phyloP scores from a whole-genome alignment of 2,113 vertebrate genomes.

The Phalacrocorax carbo region DNA sequence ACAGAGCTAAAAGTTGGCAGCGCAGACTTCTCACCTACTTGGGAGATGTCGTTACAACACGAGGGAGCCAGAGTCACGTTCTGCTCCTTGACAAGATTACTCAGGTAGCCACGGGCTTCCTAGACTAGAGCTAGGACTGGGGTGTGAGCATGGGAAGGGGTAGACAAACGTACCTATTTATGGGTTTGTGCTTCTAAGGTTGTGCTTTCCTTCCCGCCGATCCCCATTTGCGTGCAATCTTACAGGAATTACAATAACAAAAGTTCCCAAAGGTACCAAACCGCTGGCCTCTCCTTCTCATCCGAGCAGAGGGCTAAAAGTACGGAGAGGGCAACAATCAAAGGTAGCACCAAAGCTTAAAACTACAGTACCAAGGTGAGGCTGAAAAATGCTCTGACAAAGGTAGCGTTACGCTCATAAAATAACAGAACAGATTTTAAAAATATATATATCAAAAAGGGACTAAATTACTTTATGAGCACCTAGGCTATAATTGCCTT shows the following conservation, averaged over 20 bases:
- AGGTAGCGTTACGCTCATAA: neutral
- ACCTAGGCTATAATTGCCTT: neutral
- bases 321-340: accelerated
- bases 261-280: neutral
- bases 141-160: neutral
- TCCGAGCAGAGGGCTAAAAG: neutral
- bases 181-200: neutral
- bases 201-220: neutral
- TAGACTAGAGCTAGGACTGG: neutral
- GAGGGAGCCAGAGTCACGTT: neutral
- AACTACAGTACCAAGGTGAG: neutral
- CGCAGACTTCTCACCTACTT: neutral
- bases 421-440: neutral
- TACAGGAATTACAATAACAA: neutral
- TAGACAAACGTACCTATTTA: neutral
- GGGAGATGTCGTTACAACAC: neutral
- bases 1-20: neutral
- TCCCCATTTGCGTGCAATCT: neutral
- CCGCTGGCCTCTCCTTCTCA: neutral
- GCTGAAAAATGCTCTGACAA: neutral
- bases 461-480: neutral
- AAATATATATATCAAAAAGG: neutral
- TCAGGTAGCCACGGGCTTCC: neutral
- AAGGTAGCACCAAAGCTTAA: neutral
- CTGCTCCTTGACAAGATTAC: neutral